Base-by-base conservation (phyloP, 23 tunicate species). In the Botrylloides violaceus region DNA sequence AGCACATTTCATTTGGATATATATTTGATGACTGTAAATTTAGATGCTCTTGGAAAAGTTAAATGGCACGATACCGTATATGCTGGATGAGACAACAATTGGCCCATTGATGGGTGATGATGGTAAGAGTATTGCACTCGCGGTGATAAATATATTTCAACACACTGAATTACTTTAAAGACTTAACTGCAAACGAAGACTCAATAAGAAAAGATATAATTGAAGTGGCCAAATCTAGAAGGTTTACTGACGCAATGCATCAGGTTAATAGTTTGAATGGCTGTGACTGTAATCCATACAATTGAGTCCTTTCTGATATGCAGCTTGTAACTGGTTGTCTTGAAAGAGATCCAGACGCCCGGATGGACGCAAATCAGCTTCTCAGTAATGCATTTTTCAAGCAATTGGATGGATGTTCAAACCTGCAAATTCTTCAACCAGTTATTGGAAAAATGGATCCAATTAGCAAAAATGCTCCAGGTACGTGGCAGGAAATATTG, bases 1-100 rank as follows among this genome's bases (percentile, higher is more conserved):
- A 23, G 30, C 27, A 23, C 29, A 15, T 60, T 28, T 0, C 22
- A 25, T 1, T 25, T 60, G 29, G 24, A 15, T 28, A 18, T 65
- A 23, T 60, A n/a, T 21, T 60, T 60, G 0, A 22, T 60, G 65
- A 60, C 55, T 47, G 18, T 65, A 4, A 27, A 50, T 61, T 4
- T 64, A 85, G 88, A 88, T 88, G 96, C 84, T 88, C 15, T 53
- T 82, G 22, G 96, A 77, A 26, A 88, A 88, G 76, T 55, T 88
- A 33, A 75, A 78, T 50, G 96, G 96, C 31, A 88, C 96, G 3
- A 77, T 58, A 3, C 96, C 96, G 0, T 88, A 76, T 71, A 22
- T 88, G 56, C 39, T 88, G 39, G 96, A 88, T 70, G 35, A 82
- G 31, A 56, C 84, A 2, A 88, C 96, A 5, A 80, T 88, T 18